Evolutionary conservation across 2,888 invertebrate species (phyloP), one percentile per base, ranked within the genome.

Genomic region (Candidula unifasciata): DNA sequence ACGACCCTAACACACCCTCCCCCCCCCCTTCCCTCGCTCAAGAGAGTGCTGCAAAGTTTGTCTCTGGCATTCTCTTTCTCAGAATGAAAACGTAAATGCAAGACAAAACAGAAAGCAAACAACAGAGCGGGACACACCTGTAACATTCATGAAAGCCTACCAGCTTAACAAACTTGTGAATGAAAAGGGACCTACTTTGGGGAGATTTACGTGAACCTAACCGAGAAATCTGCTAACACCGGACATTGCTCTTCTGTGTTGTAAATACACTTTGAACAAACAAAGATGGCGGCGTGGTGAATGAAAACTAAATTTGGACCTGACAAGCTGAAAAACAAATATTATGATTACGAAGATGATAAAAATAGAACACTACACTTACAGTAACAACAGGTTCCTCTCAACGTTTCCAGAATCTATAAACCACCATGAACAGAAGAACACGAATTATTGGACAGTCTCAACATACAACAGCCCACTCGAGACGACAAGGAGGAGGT

Each of bases 331-430:
- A 18, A 44, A 74, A 13, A 27, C 27, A 16, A 16, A 74, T 52
- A 74, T 52, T n/a, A 13, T 5, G 27, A 74, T 74, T 52, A 74
- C 73, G 10, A 74, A 52, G 73, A 74, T 74, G 73, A 44, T n/a
- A 74, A 52, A 74, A 52, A 74, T 74, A 74, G 73, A 52, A 52
- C 52, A 44, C 16, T 52, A 27, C n/a, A 16, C 27, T 74, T 74
- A 52, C 44, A n/a, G 16, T 16, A 24, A n/a, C 52, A 52, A n/a
- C 52, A 52, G 10, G 13, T 74, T 27, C 16, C n/a, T 52, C 16
- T 27, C 27, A 52, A 8, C 16, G 1, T n/a, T 27, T 27, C 44
- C 44, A 16, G 10, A 3, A 27, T 27, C 2, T 52, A 74, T 13
- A 21, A 27, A 33, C 30, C 18, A 69, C 33, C 35, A 74, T 74